These are phyloP conservation scores for Zeugodacus cucurbitae DNA, from an alignment of 1,140 invertebrate species.

Conservation along the genomic window DNA sequence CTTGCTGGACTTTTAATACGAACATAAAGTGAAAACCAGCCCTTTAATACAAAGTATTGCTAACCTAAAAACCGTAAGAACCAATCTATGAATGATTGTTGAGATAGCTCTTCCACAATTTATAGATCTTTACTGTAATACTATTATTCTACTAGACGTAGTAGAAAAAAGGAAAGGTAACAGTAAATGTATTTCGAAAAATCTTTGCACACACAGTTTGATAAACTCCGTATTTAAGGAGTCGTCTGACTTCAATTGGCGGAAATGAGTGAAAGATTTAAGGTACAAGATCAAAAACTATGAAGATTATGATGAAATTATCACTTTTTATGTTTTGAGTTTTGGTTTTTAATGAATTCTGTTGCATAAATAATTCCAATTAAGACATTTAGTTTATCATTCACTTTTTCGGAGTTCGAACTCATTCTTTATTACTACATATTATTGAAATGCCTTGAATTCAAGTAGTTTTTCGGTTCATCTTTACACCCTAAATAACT, in stretches of 20 bases:
- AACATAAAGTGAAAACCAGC: too few species aligned
- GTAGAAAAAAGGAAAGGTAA: background rate
- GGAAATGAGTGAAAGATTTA: background rate
- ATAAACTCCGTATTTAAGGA: background rate
- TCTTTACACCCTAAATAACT: background rate
- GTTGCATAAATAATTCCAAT: slow-evolving; percentile 23
- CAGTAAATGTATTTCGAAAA: background rate
- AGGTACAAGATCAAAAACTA: background rate
- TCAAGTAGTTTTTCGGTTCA: background rate
- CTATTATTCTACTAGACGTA: background rate
- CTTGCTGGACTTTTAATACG: too few species aligned
- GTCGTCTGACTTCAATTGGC: background rate
- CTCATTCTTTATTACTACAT: background rate
- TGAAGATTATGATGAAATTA: background rate
- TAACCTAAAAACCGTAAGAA: too few species aligned
- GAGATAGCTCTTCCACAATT: too few species aligned
- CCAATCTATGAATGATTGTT: too few species aligned
- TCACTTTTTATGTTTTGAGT: background rate
- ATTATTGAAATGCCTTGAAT: background rate
- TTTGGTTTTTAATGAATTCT: background rate
- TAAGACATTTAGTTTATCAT: background rate
- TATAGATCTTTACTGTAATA: too few species aligned
- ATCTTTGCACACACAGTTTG: slow-evolving; percentile 32
- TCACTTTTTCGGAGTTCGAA: background rate
- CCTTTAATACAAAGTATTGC: too few species aligned